phyloP scores from a whole-genome alignment of 2,113 vertebrate genomes.

The Apus apus region DNA sequence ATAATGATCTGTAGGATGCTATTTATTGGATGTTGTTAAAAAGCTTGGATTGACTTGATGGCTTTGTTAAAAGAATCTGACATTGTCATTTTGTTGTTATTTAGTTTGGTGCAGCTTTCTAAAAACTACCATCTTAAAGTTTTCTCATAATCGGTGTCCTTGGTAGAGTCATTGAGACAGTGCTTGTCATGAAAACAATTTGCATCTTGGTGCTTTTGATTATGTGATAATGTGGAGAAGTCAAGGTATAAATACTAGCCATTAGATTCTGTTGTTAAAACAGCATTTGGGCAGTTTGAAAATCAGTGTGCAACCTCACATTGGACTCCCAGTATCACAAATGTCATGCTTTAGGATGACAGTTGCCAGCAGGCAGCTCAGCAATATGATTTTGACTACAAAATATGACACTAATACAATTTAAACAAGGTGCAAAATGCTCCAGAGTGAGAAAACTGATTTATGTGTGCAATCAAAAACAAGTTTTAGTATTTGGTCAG shows the following conservation, averaged over 20 bases:
- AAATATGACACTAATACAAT: slow-evolving; percentile 9
- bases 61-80: background rate
- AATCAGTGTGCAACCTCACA: background rate
- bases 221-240: background rate
- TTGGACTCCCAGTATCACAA: background rate
- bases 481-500: background rate
- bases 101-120: background rate
- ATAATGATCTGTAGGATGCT: background rate
- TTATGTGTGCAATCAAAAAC: slow-evolving; percentile 1
- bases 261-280: slow-evolving; percentile 24
- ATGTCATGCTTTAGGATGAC: background rate
- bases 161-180: background rate
- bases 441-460: background rate
- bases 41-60: background rate
- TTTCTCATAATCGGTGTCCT: background rate
- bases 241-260: background rate
- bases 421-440: background rate
- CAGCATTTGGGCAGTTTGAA: background rate
- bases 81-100: background rate
- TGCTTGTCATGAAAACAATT: background rate
- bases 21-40: background rate
- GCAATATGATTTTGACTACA: slow-evolving; percentile 1
- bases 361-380: slow-evolving; percentile 12
- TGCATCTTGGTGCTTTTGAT: background rate
- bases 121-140: background rate